Conservation (phyloP, 1,140 invertebrate species). For the Holotrichia oblita region DNA sequence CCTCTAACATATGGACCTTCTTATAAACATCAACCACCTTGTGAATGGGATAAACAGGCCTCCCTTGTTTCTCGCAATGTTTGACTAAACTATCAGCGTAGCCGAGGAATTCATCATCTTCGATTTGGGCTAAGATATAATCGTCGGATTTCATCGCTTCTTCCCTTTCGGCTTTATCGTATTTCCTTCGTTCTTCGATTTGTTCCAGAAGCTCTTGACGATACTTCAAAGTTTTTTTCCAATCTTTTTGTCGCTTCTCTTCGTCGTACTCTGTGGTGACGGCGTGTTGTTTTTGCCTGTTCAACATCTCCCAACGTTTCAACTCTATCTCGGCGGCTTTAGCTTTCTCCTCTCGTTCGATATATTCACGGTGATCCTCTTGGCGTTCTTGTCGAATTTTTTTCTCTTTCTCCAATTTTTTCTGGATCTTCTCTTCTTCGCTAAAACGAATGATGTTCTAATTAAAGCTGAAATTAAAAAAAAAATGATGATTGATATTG, state of each 20-base stretch:
- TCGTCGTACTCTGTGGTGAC: slow-evolving; percentile 60
- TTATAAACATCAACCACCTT: slow-evolving; percentile 48
- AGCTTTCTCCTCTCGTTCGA: slow-evolving; percentile 28
- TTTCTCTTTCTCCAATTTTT: slow-evolving; percentile 28
- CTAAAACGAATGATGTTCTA: slow-evolving; percentile 58
- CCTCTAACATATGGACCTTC: neutral
- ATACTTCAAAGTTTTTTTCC: slow-evolving; percentile 56
- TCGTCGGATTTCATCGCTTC: neutral
- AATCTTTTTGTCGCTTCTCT: slow-evolving; percentile 51
- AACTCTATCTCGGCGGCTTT: slow-evolving; percentile 49
- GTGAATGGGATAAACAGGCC: slow-evolving; percentile 54
- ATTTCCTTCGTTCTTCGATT: slow-evolving; percentile 48
- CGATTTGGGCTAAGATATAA: neutral
- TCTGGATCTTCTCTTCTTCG: slow-evolving; percentile 37
- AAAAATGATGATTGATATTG: neutral
- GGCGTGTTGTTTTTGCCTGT: slow-evolving; percentile 55
- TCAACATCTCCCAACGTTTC: slow-evolving; percentile 54
- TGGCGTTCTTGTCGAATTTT: slow-evolving; percentile 43
- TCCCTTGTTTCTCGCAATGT: slow-evolving; percentile 52
- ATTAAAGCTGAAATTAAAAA: neutral
- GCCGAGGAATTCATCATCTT: slow-evolving; percentile 56
- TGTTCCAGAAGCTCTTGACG: slow-evolving; percentile 60
- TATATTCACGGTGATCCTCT: slow-evolving; percentile 42
- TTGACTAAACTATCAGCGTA: slow-evolving; percentile 57
- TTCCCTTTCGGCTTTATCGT: slow-evolving; percentile 50